Conservation (phyloP, 1,140 invertebrate species). For the Melipona quadrifasciata region DNA sequence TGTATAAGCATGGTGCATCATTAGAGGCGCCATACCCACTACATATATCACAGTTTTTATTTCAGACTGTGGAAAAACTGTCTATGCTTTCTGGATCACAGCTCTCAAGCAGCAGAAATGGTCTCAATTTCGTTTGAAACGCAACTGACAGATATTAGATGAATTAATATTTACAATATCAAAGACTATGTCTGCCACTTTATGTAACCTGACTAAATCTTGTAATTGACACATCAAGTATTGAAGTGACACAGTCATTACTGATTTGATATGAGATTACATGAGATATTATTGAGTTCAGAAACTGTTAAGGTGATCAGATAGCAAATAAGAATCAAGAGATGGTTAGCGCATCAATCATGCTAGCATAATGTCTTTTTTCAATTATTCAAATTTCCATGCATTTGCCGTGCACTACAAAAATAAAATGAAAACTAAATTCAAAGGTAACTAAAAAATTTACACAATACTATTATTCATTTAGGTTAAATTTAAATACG, state of each 20-base stretch:
- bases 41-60: constrained; percentile 81
- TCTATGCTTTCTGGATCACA: constrained; percentile 60
- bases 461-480: constrained; percentile 50
- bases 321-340: constrained; percentile 65
- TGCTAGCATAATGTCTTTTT: constrained; percentile 72
- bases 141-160: background rate
- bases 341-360: constrained; percentile 78
- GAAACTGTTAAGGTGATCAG: constrained; percentile 61
- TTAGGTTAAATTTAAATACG: constrained; percentile 29
- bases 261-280: constrained; percentile 48
- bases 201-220: constrained; percentile 48
- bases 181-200: constrained; percentile 56
- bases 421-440: constrained; percentile 67
- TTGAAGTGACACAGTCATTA: constrained; percentile 45
- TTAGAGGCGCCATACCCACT: constrained; percentile 82
- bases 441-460: constrained; percentile 53
- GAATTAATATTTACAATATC: background rate
- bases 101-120: constrained; percentile 73
- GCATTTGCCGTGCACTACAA: constrained; percentile 78
- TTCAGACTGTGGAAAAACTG: constrained; percentile 72
- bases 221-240: constrained; percentile 43
- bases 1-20: constrained; percentile 84
- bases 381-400: constrained; percentile 74
- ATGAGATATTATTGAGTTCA: constrained; percentile 54
- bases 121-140: constrained; percentile 10